phyloP scores from a whole-genome alignment of 2,797 vertebrate species.

The Phataginus tricuspis region DNA sequence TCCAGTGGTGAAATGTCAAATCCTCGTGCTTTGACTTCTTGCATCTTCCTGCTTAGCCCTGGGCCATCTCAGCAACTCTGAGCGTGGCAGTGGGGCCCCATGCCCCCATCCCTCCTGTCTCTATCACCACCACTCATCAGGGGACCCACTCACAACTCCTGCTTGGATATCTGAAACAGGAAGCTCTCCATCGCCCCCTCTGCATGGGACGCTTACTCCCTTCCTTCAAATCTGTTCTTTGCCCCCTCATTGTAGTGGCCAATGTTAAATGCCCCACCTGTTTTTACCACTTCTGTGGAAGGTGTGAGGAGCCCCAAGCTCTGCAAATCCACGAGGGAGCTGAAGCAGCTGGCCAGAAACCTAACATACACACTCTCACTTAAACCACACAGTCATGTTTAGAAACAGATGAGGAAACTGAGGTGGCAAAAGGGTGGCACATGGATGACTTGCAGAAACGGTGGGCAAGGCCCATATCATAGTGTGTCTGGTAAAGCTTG shows the following conservation, averaged over 20 bases:
- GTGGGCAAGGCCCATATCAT: neutral
- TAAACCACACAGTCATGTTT: neutral
- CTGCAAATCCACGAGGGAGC: neutral
- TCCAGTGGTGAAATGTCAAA: neutral
- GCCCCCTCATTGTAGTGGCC: neutral
- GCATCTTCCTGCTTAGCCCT: neutral
- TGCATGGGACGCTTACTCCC: neutral
- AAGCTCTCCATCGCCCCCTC: neutral
- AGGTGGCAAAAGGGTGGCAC: neutral
- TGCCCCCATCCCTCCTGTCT: neutral
- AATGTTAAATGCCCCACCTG: neutral
- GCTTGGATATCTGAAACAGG: neutral
- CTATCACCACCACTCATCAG: neutral
- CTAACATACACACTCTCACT: neutral
- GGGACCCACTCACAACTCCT: neutral
- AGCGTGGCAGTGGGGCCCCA: no score
- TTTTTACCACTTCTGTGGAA: neutral
- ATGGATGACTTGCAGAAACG: neutral
- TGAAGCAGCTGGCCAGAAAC: conserved; percentile 12
- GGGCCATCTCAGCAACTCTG: neutral
- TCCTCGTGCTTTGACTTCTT: neutral
- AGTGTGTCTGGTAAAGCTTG: neutral
- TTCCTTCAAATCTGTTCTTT: neutral
- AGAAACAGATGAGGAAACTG: neutral
- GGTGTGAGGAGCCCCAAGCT: neutral